Evolutionary conservation across 2,888 invertebrate species (phyloP).

Genomic region (Folsomia manolachei): DNA sequence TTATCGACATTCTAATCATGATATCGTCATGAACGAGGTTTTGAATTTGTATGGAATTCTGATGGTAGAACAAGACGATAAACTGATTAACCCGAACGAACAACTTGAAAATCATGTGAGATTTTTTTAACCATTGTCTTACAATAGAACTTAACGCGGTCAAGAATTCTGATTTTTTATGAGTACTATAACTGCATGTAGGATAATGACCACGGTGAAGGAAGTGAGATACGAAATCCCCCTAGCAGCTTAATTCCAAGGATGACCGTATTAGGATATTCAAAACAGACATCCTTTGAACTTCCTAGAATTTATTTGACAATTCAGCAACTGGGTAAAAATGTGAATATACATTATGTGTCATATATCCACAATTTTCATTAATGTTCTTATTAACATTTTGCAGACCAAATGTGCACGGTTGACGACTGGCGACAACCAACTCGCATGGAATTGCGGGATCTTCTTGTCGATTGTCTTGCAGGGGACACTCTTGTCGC

Average conservation of each 20-base stretch:
- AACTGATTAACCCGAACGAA: too few relatives aligned
- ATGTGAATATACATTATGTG: not conserved
- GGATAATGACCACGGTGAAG: too few relatives aligned
- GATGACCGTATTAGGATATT: not conserved
- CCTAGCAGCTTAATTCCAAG: not conserved
- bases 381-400: too few relatives aligned
- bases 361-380: too few relatives aligned
- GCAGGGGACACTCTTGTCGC: constrained; percentile 10
- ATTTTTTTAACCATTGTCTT: too few relatives aligned
- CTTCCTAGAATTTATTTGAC: not conserved
- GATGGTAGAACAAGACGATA: not conserved
- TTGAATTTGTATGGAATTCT: constrained; percentile 2
- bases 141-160: too few relatives aligned
- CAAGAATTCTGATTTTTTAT: too few relatives aligned
- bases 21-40: not conserved
- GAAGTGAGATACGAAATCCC: not conserved
- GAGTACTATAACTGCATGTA: too few relatives aligned
- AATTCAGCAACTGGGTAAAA: not conserved
- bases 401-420: not conserved
- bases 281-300: not conserved
- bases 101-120: not conserved
- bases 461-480: constrained; percentile 1
- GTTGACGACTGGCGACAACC: not conserved
- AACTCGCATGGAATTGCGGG: not conserved
- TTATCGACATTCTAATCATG: not conserved